phyloP scores from a whole-genome alignment of 2,888 invertebrate genomes.

The Nomada hirtipes region DNA sequence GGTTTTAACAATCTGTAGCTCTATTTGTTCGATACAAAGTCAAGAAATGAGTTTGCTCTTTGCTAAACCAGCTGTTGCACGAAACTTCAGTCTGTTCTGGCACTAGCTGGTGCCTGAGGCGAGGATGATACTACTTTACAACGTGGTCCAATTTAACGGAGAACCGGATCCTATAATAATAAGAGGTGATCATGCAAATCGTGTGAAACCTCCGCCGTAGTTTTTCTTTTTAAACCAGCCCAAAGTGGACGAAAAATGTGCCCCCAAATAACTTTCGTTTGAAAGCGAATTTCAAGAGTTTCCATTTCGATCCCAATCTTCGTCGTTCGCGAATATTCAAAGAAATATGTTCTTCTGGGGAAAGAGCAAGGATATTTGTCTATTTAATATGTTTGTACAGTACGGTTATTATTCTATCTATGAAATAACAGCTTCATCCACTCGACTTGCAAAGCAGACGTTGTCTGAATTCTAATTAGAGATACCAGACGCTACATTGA shows the following conservation, averaged over 20 bases:
- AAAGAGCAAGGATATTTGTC: no score
- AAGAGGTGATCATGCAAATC: constrained; percentile 40
- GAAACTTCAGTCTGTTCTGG: neutral
- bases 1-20: neutral
- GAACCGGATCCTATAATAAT: constrained; percentile 51
- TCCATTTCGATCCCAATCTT: neutral
- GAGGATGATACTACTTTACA: neutral
- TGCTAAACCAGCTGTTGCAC: neutral
- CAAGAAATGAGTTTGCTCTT: constrained; percentile 6
- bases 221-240: neutral
- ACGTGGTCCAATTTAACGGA: constrained; percentile 33
- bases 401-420: no score
- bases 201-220: constrained; percentile 7
- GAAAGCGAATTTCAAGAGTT: neutral
- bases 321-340: no score
- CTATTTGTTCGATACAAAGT: neutral
- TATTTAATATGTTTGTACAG: no score
- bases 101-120: constrained; percentile 9
- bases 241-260: neutral
- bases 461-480: constrained; percentile 14
- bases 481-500: neutral
- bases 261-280: neutral
- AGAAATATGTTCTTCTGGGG: no score
- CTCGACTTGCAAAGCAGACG: neutral
- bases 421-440: neutral